These are phyloP conservation scores for Brachionus manjavacas DNA, from an alignment of 1,140 invertebrate genomes.

Conservation along the genomic window DNA sequence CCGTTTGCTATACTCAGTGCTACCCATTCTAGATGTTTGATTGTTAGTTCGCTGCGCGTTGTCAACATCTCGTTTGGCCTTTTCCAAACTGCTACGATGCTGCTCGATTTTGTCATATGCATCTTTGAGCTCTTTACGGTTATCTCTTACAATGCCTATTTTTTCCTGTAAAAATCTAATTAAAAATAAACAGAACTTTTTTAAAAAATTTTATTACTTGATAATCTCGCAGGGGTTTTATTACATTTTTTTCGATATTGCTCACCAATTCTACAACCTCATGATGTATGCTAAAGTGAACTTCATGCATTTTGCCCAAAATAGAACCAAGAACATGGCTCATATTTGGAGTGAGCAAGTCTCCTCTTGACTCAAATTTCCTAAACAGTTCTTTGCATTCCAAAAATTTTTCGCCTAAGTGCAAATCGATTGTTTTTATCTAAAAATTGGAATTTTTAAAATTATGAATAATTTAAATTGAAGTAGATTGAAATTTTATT, in stretches of 20 bases:
- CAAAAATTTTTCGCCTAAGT: slow-evolving; percentile 7
- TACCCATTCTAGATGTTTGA: slow-evolving; percentile 7
- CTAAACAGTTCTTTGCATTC: slow-evolving; percentile 35
- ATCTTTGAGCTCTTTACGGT: slow-evolving; percentile 28
- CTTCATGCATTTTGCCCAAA: slow-evolving; percentile 3
- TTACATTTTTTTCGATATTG: background rate
- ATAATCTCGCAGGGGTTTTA: slow-evolving; percentile 10
- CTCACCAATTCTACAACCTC: background rate
- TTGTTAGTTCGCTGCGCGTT: background rate
- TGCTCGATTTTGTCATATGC: slow-evolving; percentile 36
- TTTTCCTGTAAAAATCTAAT: background rate
- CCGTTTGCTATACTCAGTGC: background rate
- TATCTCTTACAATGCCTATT: background rate
- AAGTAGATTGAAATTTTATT: background rate
- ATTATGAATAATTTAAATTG: background rate
- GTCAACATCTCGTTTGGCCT: slow-evolving; percentile 17
- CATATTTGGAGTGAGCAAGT: background rate
- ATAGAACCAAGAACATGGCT: background rate
- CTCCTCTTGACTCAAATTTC: slow-evolving; percentile 21
- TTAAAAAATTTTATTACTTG: background rate
- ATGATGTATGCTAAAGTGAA: background rate
- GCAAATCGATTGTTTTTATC: slow-evolving; percentile 12
- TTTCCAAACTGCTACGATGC: slow-evolving; percentile 15
- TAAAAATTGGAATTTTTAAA: background rate
- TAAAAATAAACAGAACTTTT: background rate